Conservation (phyloP, 53 echinoderm and acorn worm species). For the Pentamera pediparva region DNA sequence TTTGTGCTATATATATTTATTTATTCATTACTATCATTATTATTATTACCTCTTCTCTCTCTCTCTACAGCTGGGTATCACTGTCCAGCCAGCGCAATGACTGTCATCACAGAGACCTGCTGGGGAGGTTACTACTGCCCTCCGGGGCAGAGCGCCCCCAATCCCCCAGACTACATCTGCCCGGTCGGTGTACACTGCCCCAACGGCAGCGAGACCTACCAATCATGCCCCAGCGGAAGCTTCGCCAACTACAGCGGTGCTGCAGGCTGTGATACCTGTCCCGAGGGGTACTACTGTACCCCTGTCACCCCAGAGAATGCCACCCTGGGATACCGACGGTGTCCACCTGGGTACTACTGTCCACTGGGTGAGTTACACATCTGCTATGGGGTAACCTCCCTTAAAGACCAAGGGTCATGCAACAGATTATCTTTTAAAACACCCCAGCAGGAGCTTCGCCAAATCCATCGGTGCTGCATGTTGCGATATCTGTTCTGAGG, state of each 20-base stretch:
- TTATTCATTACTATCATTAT: no score
- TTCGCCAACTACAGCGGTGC: slow-evolving; percentile 91
- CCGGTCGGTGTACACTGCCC: slow-evolving; percentile 90
- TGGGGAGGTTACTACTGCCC: slow-evolving; percentile 98
- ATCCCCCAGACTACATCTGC: slow-evolving; percentile 70
- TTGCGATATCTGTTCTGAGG: slow-evolving; percentile 78
- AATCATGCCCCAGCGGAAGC: slow-evolving; percentile 66
- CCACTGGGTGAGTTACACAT: slow-evolving; percentile 64
- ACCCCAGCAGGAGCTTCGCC: slow-evolving; percentile 66
- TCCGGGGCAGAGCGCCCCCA: slow-evolving; percentile 60
- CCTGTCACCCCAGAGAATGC: slow-evolving; percentile 75
- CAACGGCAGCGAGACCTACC: slow-evolving; percentile 82
- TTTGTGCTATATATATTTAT: no score
- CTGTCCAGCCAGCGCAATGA: slow-evolving; percentile 86
- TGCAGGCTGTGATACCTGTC: slow-evolving; percentile 68
- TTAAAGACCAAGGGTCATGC: no score
- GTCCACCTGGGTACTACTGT: slow-evolving; percentile 87
- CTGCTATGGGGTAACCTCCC: no score
- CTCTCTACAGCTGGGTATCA: slow-evolving; percentile 64
- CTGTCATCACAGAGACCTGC: slow-evolving; percentile 58
- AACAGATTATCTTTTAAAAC: no score
- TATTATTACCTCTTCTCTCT: no score
- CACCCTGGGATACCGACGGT: slow-evolving; percentile 59
- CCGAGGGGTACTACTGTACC: slow-evolving; percentile 81
- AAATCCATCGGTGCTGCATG: slow-evolving; percentile 83